These are phyloP conservation scores for Pachycephus smyrnensis DNA, from an alignment of 2,888 invertebrate genomes.

Conservation along the genomic window DNA sequence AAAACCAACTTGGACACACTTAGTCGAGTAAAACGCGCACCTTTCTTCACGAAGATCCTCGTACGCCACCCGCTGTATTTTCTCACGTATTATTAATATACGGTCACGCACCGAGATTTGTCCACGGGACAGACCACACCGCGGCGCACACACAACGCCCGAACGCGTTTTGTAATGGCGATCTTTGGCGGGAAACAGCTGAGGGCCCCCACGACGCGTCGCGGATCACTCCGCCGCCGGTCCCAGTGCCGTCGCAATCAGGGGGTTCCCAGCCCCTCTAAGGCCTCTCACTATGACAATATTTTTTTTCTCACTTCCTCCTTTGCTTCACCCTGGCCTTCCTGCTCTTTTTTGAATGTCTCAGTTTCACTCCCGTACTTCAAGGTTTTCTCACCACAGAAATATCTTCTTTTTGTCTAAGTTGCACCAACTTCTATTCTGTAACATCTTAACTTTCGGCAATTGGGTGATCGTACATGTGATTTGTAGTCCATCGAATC, in stretches of 20 bases:
- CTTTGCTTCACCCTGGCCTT: not conserved
- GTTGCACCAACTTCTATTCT: not conserved
- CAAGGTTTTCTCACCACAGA: not conserved
- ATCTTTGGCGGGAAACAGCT: slow-evolving; percentile 80
- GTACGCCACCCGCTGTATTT: not conserved
- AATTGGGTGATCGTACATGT: not conserved
- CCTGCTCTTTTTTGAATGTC: not conserved
- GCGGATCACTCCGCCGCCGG: slow-evolving; percentile 51
- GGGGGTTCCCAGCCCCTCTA: not conserved
- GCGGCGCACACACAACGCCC: slow-evolving; percentile 66
- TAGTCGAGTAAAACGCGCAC: slow-evolving; percentile 1
- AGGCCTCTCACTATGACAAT: not conserved
- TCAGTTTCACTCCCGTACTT: not conserved
- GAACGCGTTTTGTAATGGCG: slow-evolving; percentile 74
- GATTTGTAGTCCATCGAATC: not conserved
- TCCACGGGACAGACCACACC: slow-evolving; percentile 71
- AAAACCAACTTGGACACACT: not conserved
- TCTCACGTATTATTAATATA: slow-evolving; percentile 11
- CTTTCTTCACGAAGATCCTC: not conserved
- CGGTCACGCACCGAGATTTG: slow-evolving; percentile 35
- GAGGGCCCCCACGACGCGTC: slow-evolving; percentile 67
- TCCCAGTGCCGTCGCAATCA: slow-evolving; percentile 30
- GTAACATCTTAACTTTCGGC: not conserved
- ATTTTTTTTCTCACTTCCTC: slow-evolving; percentile 1
- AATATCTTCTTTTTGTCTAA: not conserved